Percentiles rank a stretch among this genome's conserved stretches.
These are phyloP conservation scores for Spinus pinus DNA, from an alignment of 2,797 vertebrate genomes.

Conservation along the genomic window DNA sequence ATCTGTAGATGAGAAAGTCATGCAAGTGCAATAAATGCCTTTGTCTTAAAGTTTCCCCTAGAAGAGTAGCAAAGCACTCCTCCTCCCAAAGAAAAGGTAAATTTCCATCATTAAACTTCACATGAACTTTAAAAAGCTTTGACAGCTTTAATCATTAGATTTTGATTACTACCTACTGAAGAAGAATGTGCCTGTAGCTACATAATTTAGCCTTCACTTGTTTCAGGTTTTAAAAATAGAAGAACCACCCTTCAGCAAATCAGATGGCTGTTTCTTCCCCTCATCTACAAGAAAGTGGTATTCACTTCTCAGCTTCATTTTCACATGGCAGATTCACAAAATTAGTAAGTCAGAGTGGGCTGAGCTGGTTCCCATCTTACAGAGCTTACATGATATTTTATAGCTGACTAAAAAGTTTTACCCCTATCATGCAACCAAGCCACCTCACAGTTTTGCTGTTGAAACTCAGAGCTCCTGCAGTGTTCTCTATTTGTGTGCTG, in stretches of 20 bases:
- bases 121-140: background rate
- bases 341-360: background rate
- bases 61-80: background rate
- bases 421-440: background rate
- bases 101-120: background rate
- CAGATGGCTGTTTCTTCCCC: background rate
- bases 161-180: background rate
- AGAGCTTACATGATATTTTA: background rate
- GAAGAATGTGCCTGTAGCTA: background rate
- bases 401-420: background rate
- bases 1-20: background rate
- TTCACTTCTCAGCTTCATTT: background rate
- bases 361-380: background rate
- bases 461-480: background rate
- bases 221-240: slow-evolving; percentile 1
- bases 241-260: background rate
- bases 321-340: background rate
- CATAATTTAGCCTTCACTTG: background rate
- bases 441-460: background rate
- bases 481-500: fast-evolving
- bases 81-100: background rate
- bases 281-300: background rate
- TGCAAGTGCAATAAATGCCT: background rate
- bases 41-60: background rate
- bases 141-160: background rate